Conservation (phyloP, 2,888 invertebrate genomes). For the Mantis religiosa region DNA sequence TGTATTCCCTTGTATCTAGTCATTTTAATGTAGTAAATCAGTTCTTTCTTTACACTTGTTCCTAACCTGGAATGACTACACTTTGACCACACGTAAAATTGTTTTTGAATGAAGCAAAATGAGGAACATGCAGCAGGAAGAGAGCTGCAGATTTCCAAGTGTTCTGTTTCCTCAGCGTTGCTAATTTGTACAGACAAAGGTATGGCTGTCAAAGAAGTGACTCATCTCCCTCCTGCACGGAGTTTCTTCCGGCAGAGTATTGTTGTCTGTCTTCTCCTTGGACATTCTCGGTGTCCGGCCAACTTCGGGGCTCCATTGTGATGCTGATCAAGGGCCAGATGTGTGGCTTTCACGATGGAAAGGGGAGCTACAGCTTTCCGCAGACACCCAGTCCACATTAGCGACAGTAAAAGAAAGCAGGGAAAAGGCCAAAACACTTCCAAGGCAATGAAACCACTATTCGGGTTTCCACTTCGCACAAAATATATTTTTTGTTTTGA, state of each 20-base stretch:
- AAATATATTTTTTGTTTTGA: no score
- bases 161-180: no score
- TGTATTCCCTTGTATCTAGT: no score
- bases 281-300: neutral
- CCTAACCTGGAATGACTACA: no score
- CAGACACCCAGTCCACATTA: no score
- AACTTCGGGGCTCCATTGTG: neutral
- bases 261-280: neutral
- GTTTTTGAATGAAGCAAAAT: neutral
- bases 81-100: neutral
- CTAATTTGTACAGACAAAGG: neutral
- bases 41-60: no score
- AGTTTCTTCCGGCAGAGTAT: neutral
- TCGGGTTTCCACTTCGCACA: no score
- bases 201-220: neutral
- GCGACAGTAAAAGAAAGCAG: no score
- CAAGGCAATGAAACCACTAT: no score
- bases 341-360: neutral
- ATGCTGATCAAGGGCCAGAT: slow-evolving; percentile 2
- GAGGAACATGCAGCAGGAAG: neutral
- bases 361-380: neutral
- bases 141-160: neutral
- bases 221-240: neutral
- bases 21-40: no score
- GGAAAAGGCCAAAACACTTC: no score